Evolutionary conservation across 2,113 vertebrate genomes (phyloP), one percentile per base, ranked within the genome.

Genomic region (Pelodiscus sinensis): DNA sequence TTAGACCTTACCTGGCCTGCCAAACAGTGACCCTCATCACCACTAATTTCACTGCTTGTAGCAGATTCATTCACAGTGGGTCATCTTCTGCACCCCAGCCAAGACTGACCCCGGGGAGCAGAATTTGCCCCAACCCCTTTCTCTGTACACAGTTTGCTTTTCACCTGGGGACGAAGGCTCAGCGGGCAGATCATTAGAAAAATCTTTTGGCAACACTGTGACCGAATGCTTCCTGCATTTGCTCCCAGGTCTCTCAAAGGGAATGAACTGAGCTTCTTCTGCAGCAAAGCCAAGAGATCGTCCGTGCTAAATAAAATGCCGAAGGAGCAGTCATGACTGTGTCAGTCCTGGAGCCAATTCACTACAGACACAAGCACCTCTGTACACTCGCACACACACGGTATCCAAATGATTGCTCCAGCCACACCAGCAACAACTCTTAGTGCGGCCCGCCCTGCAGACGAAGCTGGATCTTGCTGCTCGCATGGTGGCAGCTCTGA

Each of bases 251-350:
- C 6, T 22, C 2, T 5, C 19, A 25, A 44, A 60, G 87, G 82
- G 90, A 58, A 51, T n/a, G 8, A n/a, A 85, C n/a, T 8, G 0
- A 0, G 29, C 29, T 81, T 50, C 50, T 60, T 54, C 3, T 55
- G 4, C 29, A 21, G 10, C 0, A 1, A 6, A 4, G n/a, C 6
- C 4, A 35, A 2, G 7, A 1, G 2, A 7, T 3, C 8, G 12
- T 15, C 22, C 15, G 27, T 82, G 79, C 38, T 44, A 51, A 18
- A 44, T 73, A 51, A 55, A 77, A 62, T 52, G 52, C 68, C n/a
- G 11, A 38, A 27, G 38, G 38, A 27, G 73, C 24, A 77, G 73
- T 25, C 73, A 15, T 77, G 73, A 38, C 73, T 77, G 35, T 14
- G 73, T 77, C 73, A 44, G 73, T 38, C 22, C 22, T 15, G 38